Evolutionary conservation across 2,888 invertebrate species (phyloP).

Genomic region (Agrotis clavis): DNA sequence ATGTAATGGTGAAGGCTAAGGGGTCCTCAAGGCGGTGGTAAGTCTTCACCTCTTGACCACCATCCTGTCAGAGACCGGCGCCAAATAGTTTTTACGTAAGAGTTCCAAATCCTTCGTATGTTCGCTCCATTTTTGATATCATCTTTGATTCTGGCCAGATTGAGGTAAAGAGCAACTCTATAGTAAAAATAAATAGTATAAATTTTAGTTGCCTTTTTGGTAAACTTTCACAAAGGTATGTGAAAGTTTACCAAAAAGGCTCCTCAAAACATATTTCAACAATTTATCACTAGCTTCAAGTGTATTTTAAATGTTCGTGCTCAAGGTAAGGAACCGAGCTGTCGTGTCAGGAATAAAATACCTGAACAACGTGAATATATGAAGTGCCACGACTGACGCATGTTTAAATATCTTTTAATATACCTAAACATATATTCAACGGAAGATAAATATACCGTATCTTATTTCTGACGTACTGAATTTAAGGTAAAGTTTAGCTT

Average conservation of each 20-base stretch:
- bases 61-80: no score
- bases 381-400: constrained; percentile 37
- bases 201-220: no score
- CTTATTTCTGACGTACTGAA: constrained; percentile 13
- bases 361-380: constrained; percentile 50
- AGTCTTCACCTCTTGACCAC: no score
- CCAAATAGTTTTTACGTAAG: no score
- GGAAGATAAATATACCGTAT: constrained; percentile 38
- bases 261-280: constrained; percentile 33
- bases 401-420: constrained; percentile 30
- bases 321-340: constrained; percentile 31
- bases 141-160: no score
- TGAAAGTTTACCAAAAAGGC: constrained; percentile 9
- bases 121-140: no score
- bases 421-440: constrained; percentile 7
- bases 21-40: no score
- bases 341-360: constrained; percentile 52
- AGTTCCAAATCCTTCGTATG: no score
- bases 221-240: no score
- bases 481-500: constrained; percentile 8
- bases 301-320: constrained; percentile 55
- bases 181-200: no score
- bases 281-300: constrained; percentile 58
- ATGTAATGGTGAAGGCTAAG: no score
- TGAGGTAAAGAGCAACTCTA: no score